Evolutionary conservation across 2,797 vertebrate genomes (phyloP), one percentile per base, ranked within the genome.

Genomic region (Galagoides demidoff): DNA sequence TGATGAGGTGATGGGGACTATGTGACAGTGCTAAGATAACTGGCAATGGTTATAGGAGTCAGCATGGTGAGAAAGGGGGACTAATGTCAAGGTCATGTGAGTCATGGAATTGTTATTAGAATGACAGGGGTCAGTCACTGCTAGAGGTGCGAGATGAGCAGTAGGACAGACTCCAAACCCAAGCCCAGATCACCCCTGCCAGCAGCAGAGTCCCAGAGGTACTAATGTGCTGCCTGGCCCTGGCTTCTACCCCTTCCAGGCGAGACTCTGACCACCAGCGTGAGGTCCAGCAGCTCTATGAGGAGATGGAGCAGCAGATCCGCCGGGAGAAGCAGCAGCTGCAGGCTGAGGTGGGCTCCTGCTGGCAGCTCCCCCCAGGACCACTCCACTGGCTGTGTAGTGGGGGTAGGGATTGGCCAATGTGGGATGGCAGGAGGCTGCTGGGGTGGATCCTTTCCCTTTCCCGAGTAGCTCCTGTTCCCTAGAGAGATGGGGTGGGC

Each of bases 231-330:
- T 20, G 8, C 25, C 59, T 6, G 29, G 22, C 14, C 29, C 25
- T 23, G 5, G 39, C 22, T 16, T 4, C 63, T 0, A 0, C 39
- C 61, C 91, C 71, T 90, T 20, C n/a, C 97, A 99, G 99, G 73
- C 85, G 55, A 0, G 97, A 98, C 93, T 96, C 97, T 0, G 98
- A 98, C 85, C 98, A 99, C 3, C 97, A 97, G 19, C 92, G 25
- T 9, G 97, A 98, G 68, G 98, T 99, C 68, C 98, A 97, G 95
- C 97, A 95, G 96, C 97, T 99, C 52, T 98, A 98, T 0, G 97
- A 98, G 92, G 97, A 98, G 79, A 98, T 98, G 97, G 98, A 99
- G 83, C 98, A 98, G 96, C 98, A 99, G 97, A 98, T 99, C 43
- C 91, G 8, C 37, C 73, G 37, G 84, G 98, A 99, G 29, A 97